These are phyloP conservation scores for Hemitrygon akajei DNA, from an alignment of 2,797 vertebrate species.

Conservation along the genomic window DNA sequence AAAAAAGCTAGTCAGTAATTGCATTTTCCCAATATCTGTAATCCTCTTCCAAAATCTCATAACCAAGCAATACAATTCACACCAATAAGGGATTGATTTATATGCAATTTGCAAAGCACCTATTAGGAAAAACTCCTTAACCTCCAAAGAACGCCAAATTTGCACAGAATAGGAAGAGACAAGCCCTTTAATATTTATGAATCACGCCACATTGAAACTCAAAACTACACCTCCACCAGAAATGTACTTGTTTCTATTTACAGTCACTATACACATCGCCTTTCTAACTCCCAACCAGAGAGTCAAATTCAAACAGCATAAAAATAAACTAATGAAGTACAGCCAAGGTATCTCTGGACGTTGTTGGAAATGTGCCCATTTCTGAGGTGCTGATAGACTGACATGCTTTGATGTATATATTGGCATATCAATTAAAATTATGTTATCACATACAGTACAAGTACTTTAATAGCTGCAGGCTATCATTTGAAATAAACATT, in stretches of 20 bases:
- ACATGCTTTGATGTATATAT: conserved; percentile 28
- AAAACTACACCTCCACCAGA: background rate
- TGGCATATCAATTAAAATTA: conserved; percentile 32
- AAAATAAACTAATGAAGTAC: conserved; percentile 21
- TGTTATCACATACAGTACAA: conserved; percentile 29
- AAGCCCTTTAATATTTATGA: background rate
- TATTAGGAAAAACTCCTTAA: background rate
- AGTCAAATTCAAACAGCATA: background rate
- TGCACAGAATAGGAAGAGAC: background rate
- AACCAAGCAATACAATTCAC: background rate
- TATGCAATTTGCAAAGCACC: background rate
- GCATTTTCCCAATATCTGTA: background rate
- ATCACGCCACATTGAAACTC: background rate
- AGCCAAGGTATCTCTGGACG: conserved; percentile 20
- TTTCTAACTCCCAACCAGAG: background rate
- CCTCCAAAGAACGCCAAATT: background rate
- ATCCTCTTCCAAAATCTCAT: background rate
- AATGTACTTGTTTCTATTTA: conserved; percentile 15
- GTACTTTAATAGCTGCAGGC: conserved; percentile 27
- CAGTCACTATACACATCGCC: background rate
- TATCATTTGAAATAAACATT: conserved; percentile 30
- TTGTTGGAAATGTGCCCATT: conserved; percentile 30
- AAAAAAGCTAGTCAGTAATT: background rate
- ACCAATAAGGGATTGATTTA: background rate
- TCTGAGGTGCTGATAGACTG: conserved; percentile 27